phyloP scores from a whole-genome alignment of 2,113 vertebrate species.

The Balaenoptera acutorostrata region DNA sequence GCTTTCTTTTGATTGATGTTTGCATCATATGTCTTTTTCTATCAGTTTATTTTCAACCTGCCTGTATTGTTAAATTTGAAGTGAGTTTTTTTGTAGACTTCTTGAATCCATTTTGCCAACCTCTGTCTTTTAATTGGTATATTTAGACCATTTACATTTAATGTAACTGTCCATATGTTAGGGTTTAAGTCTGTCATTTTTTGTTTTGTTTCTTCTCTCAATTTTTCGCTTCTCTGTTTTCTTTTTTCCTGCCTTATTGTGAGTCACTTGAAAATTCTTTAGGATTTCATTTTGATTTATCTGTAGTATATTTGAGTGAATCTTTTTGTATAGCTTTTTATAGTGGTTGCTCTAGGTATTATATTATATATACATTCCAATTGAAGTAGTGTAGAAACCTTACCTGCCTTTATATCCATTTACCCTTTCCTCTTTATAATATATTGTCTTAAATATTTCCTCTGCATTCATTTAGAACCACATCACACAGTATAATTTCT shows the following conservation, averaged over 20 bases:
- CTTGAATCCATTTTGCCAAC: background rate
- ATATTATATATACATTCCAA: background rate
- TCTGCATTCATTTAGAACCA: background rate
- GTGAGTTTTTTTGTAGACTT: background rate
- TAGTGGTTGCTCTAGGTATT: background rate
- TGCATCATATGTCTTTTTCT: background rate
- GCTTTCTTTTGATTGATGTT: background rate
- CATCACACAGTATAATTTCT: background rate
- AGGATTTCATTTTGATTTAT: background rate
- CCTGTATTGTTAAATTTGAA: background rate
- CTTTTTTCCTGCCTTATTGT: background rate
- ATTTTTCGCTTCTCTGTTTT: background rate
- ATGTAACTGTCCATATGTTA: background rate
- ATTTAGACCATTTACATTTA: background rate
- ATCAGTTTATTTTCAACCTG: background rate
- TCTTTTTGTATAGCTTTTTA: background rate
- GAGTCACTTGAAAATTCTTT: background rate
- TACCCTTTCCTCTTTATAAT: background rate
- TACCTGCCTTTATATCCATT: background rate
- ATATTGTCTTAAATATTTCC: background rate
- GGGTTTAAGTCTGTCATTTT: background rate
- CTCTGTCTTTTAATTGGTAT: background rate
- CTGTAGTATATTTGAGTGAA: background rate
- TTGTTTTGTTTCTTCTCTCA: background rate
- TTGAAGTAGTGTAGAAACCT: background rate